phyloP scores from a whole-genome alignment of 2,113 vertebrate genomes.

The Gymnorhina tibicen region DNA sequence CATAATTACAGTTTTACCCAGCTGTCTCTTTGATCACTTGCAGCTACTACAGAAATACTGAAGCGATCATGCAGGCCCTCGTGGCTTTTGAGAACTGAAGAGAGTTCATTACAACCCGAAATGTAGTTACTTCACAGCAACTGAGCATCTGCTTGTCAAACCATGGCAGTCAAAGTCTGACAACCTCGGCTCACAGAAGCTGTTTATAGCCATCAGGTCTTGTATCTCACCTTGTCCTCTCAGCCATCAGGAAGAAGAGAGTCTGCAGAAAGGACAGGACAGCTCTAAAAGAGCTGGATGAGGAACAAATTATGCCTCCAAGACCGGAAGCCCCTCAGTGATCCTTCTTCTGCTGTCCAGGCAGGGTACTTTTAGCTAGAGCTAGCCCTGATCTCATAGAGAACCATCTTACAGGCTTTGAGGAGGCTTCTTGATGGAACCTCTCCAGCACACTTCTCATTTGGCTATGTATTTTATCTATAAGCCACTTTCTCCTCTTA shows the following conservation, averaged over 20 bases:
- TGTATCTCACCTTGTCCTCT: background rate
- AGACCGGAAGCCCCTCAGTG: background rate
- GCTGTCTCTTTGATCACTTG: background rate
- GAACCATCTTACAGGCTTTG: background rate
- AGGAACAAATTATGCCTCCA: background rate
- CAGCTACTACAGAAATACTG: background rate
- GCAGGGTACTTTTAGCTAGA: background rate
- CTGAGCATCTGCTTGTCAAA: background rate
- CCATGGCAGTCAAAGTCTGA: background rate
- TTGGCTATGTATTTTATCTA: background rate
- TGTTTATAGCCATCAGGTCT: background rate
- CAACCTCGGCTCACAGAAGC: background rate
- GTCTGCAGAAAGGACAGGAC: background rate
- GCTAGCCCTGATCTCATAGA: background rate
- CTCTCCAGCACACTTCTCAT: background rate
- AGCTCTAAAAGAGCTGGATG: background rate
- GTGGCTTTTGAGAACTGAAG: background rate
- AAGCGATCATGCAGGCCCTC: fast-evolving
- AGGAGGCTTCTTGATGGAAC: background rate
- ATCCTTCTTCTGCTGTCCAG: background rate
- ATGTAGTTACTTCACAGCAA: background rate
- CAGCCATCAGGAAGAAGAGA: background rate
- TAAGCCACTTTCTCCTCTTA: background rate
- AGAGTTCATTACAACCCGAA: background rate
- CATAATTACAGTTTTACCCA: background rate